Evolutionary conservation across 2,888 invertebrate genomes (phyloP), one percentile per base, ranked within the genome.

Genomic region (Temnothorax unifasciatus): DNA sequence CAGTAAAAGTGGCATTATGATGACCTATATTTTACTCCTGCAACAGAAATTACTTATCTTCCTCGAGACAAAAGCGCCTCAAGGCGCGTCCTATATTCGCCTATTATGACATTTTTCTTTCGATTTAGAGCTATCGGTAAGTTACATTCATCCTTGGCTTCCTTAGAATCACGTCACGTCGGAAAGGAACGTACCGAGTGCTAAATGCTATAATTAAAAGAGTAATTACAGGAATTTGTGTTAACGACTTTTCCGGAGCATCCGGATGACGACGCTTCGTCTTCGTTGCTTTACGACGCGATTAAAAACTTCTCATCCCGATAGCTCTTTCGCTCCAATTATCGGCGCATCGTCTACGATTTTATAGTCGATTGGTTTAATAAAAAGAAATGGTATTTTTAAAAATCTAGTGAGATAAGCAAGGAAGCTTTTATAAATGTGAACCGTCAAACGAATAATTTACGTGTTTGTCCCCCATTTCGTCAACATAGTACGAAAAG

Each of bases 191-290:
- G 59, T n/a, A 6, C 38, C 73, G 47, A 59, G 79, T 73, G 73
- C 59, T 73, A 81, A 81, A 81, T 25, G 73, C 11, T 81, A 81
- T 59, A 81, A 81, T 81, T 81, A 81, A 81, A 71, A 73, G 79
- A 81, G 79, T 73, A 81, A 81, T 81, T 81, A 81, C 73, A 34
- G 25, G 47, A 79, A 79, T 79, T 81, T 81, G 79, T 81, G 73
- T 81, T 73, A 81, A 81, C 73, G 79, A 81, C 79, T 81, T 77
- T 73, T 73, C 73, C 57, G 66, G 47, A 73, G 47, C 52, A 54
- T 76, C 82, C 63, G 82, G 25, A 59, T 50, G 77, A 63, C 75
- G 61, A 41, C 25, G 76, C 61, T 41, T 76, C 61, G 61, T 63
- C 41, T 44, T 52, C 77, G 41, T 63, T 82, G 73, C 59, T 81